Percentiles rank a stretch among this genome's conserved stretches.
Evolutionary conservation across 2,888 invertebrate genomes (phyloP).

Genomic region (Clitarchus hookeri): DNA sequence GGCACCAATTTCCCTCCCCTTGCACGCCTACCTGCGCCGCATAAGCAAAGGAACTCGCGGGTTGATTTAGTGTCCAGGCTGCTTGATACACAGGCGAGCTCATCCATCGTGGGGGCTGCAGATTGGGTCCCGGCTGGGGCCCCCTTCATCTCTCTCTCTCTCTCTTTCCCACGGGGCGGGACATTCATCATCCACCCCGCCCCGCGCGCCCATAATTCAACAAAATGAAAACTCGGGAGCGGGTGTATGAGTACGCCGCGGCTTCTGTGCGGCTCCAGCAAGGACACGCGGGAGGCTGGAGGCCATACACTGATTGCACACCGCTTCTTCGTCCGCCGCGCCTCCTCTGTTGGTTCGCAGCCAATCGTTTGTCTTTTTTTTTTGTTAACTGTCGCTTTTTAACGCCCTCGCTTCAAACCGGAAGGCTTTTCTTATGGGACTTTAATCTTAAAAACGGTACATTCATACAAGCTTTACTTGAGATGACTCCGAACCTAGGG

Average conservation of each 20-base stretch:
- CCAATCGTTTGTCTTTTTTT: no score
- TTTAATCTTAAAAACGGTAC: no score
- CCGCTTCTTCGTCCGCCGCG: no score
- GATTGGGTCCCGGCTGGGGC: background rate
- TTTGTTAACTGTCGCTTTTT: no score
- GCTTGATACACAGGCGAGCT: background rate
- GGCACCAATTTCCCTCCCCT: background rate
- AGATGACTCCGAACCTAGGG: no score
- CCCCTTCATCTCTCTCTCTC: background rate
- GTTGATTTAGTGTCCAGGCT: background rate
- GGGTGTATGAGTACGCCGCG: background rate
- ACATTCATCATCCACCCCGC: background rate
- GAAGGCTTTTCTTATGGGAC: no score
- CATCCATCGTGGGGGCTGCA: conserved; percentile 8
- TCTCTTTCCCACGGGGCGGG: background rate
- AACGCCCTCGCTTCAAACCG: no score
- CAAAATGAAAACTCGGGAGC: background rate
- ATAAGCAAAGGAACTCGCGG: background rate
- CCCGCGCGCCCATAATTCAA: background rate
- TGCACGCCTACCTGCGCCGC: background rate
- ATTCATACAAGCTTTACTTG: no score
- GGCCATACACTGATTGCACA: background rate
- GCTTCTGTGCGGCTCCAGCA: background rate
- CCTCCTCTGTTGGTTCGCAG: no score
- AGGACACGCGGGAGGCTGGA: background rate